Evolutionary conservation across 1,140 invertebrate genomes (phyloP), one percentile per base, ranked within the genome.

Genomic region (Drosophila kohkoa): DNA sequence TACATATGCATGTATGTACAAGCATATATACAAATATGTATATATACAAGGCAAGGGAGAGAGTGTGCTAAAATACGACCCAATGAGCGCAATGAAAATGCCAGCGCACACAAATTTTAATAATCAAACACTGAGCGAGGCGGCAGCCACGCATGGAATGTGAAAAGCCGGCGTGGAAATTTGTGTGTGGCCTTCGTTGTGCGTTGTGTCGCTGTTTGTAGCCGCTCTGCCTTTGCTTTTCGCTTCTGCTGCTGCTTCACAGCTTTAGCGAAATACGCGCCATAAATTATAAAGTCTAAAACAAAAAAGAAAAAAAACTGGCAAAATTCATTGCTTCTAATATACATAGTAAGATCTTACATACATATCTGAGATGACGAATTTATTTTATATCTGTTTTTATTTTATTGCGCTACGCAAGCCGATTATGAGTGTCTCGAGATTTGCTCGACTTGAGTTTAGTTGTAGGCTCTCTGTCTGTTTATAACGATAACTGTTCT

Each of bases 81-180:
- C 82, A 69, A 77, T 81, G 78, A 87, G 77, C 83, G 82, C 79
- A 80, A 82, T 87, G 82, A 88, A 87, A 88, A 80, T 82, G 79
- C 83, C 82, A 72, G 73, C 49, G 75, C 79, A 77, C 69, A 87
- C 77, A 87, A 80, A 82, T 79, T 82, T 87, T 87, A 88, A 87
- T 87, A 87, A 87, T 83, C 83, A 88, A 79, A 88, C 76, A 72
- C 55, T 71, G 73, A 71, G 77, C 66, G 60, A 83, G 66, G 60
- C 62, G 75, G 69, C 75, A 65, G 77, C 85, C 83, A 83, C 83
- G 83, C 83, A 80, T 83, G 83, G 83, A 88, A 87, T 88, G 77
- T 75, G 83, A 77, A 88, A 87, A 87, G 83, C 66, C 79, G 65
- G 72, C 79, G 63, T 79, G 71, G 79, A 82, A 87, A 87, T 63